These are phyloP conservation scores for Oncorhynchus tshawytscha DNA, from an alignment of 2,113 vertebrate genomes.

Conservation along the genomic window DNA sequence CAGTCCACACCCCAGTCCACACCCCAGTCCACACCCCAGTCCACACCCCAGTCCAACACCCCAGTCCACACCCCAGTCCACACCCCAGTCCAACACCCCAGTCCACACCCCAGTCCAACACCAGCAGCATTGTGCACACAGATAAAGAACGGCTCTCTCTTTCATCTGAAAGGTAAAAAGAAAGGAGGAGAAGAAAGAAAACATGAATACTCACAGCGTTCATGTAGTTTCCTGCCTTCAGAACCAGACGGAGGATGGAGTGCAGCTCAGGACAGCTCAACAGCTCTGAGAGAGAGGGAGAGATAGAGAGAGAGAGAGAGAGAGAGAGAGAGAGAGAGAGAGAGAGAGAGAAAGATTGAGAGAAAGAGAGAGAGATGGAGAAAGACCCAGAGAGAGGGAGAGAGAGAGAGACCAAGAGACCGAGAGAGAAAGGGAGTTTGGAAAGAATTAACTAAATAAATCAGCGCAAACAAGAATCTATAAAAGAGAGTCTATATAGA, in stretches of 20 bases:
- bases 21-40: too few relatives aligned
- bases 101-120: not conserved
- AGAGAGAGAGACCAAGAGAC: too few relatives aligned
- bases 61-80: too few relatives aligned
- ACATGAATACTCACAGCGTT: constrained; percentile 74
- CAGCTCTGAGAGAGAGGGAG: constrained; percentile 65
- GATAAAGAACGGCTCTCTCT: constrained; percentile 17
- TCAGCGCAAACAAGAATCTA: too few relatives aligned
- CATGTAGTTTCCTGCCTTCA: constrained; percentile 84
- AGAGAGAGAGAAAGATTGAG: not conserved
- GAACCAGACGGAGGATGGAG: constrained; percentile 77
- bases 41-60: too few relatives aligned
- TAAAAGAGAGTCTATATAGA: too few relatives aligned
- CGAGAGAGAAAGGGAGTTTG: too few relatives aligned
- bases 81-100: too few relatives aligned
- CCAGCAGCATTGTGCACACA: constrained; percentile 8
- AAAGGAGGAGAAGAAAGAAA: constrained; percentile 9
- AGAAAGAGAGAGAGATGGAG: constrained; percentile 31
- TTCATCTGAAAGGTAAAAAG: constrained; percentile 25
- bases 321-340: too few relatives aligned
- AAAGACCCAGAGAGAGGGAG: not conserved
- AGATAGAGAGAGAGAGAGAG: constrained; percentile 19
- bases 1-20: too few relatives aligned
- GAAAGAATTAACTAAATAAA: too few relatives aligned
- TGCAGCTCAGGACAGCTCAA: constrained; percentile 81